phyloP scores from a whole-genome alignment of 2,113 vertebrate species.

The Neopipo cinnamomea region DNA sequence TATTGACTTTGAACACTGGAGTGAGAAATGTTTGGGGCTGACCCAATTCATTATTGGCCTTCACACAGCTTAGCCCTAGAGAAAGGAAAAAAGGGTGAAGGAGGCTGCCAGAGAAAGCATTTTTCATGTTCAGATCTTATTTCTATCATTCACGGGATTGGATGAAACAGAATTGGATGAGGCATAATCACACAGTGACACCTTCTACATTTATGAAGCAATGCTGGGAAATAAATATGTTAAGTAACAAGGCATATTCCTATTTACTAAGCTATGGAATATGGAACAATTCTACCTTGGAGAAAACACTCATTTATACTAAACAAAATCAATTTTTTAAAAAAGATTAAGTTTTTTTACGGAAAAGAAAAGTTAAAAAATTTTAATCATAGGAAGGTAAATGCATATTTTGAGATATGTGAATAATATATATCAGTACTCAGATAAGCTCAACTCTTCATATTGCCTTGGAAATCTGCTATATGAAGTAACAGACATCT shows the following conservation, averaged over 20 bases:
- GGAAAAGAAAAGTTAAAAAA: background rate
- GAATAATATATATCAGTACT: background rate
- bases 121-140: background rate
- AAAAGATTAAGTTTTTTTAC: background rate
- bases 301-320: background rate
- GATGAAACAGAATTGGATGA: background rate
- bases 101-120: background rate
- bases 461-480: background rate
- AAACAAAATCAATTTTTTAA: background rate
- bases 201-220: background rate
- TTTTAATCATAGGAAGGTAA: background rate
- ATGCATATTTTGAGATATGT: background rate
- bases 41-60: background rate
- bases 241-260: background rate
- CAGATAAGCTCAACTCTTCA: background rate
- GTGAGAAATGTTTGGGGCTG: background rate
- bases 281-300: background rate
- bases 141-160: background rate
- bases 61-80: background rate
- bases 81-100: background rate
- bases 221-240: background rate
- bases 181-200: background rate
- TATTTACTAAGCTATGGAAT: background rate
- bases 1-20: background rate
- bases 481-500: background rate